Conservation (phyloP, 2,888 invertebrate genomes). For the Drepana falcataria region DNA sequence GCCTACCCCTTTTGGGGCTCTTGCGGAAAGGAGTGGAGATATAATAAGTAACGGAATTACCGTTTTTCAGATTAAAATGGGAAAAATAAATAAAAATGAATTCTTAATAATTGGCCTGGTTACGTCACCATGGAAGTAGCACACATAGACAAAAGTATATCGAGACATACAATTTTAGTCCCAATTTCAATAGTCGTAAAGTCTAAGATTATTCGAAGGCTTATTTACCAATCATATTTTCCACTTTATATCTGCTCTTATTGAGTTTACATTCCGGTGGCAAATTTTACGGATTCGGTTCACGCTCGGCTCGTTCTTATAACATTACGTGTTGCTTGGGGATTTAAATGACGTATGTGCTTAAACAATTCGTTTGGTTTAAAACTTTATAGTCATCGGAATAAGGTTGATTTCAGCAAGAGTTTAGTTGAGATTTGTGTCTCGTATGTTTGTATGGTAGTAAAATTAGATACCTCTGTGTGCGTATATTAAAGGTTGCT, state of each 20-base stretch:
- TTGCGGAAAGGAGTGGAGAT: background rate
- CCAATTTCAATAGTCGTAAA: background rate
- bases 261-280: background rate
- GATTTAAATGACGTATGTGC: constrained; percentile 19
- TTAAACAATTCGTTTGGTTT: constrained; percentile 7
- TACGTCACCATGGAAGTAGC: constrained; percentile 7
- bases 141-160: background rate
- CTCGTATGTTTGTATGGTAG: constrained; percentile 30
- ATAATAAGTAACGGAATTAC: background rate
- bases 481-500: constrained; percentile 63
- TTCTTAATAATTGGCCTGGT: constrained; percentile 5
- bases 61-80: constrained; percentile 1
- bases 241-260: background rate
- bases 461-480: constrained; percentile 54
- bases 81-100: constrained; percentile 5
- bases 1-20: no score
- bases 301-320: constrained; percentile 15
- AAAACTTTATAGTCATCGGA: constrained; percentile 7
- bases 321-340: constrained; percentile 17
- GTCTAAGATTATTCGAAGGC: background rate
- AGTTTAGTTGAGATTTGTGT: background rate
- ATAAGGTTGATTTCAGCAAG: constrained; percentile 16
- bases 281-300: constrained; percentile 4
- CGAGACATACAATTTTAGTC: background rate
- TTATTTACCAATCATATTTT: background rate